phyloP scores from a whole-genome alignment of 2,888 invertebrate species.

The Emmelina monodactyla region DNA sequence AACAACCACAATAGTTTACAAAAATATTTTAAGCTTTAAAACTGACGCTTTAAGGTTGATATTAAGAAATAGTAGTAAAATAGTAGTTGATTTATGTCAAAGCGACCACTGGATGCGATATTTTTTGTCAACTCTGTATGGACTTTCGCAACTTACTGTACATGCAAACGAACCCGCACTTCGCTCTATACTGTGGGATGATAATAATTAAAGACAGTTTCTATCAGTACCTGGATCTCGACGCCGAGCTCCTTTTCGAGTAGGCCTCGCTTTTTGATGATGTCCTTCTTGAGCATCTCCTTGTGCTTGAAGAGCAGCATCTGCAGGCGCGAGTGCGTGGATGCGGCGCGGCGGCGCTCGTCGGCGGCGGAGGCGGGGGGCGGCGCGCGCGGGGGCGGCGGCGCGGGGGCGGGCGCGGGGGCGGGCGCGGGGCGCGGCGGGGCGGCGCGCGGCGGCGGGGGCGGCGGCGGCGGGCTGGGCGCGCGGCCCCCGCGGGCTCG shows the following conservation, averaged over 20 bases:
- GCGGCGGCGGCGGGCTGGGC: constrained; percentile 17
- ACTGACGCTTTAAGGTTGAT: no score
- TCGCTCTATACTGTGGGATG: no score
- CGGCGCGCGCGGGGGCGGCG: constrained; percentile 14
- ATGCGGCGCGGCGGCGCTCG: constrained; percentile 63
- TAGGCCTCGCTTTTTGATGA: constrained; percentile 86
- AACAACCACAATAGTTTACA: no score
- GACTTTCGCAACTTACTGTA: no score
- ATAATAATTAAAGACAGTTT: no score
- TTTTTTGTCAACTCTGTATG: no score
- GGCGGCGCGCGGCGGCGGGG: constrained; percentile 19
- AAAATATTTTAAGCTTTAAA: no score
- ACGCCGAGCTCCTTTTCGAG: constrained; percentile 89
- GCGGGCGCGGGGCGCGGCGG: constrained; percentile 17
- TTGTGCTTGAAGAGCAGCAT: constrained; percentile 86
- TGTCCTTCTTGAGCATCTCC: constrained; percentile 91
- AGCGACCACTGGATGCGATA: no score
- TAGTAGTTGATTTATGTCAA: no score
- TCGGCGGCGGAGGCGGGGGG: constrained; percentile 29
- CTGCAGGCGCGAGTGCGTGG: constrained; percentile 70
- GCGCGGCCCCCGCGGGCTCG: constrained; percentile 23
- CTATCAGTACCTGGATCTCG: constrained; percentile 92
- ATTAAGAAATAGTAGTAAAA: no score
- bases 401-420: constrained; percentile 11
- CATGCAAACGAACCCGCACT: no score